A percentile compares a stretch with the other conserved stretches of the same genome.
Evolutionary conservation across 1,140 invertebrate species (phyloP).

Genomic region (Drosophila kepulauana): DNA sequence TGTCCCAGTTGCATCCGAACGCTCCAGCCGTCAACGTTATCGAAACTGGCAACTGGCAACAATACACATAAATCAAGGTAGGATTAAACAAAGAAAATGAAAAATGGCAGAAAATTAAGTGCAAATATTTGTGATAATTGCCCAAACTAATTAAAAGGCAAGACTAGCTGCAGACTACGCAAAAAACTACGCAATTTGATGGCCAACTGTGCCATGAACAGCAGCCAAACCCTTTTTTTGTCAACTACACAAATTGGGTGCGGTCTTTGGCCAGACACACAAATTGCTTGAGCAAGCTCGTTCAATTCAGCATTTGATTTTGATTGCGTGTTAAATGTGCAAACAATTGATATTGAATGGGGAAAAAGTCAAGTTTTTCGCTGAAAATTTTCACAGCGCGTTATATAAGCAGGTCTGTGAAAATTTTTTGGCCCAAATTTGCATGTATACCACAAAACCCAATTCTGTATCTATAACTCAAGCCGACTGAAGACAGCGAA

Average conservation of each 20-base stretch:
- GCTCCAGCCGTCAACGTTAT: slow-evolving; percentile 78
- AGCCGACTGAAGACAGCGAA: slow-evolving; percentile 35
- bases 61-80: slow-evolving; percentile 65
- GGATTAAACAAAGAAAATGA: slow-evolving; percentile 3
- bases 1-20: slow-evolving; percentile 84
- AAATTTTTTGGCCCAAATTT: slow-evolving; percentile 80
- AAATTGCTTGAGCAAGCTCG: slow-evolving; percentile 45
- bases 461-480: slow-evolving; percentile 83
- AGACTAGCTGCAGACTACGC: not conserved
- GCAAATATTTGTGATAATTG: slow-evolving; percentile 17
- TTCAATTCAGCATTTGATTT: slow-evolving; percentile 53
- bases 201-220: not conserved
- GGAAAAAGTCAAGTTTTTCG: slow-evolving; percentile 15
- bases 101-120: slow-evolving; percentile 14
- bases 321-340: slow-evolving; percentile 66
- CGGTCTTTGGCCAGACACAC: slow-evolving; percentile 50
- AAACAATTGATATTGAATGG: slow-evolving; percentile 40
- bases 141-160: slow-evolving; percentile 44
- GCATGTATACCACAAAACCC: slow-evolving; percentile 78
- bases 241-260: slow-evolving; percentile 47
- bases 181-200: not conserved
- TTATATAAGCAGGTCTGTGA: slow-evolving; percentile 68
- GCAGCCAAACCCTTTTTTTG: slow-evolving; percentile 48
- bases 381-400: slow-evolving; percentile 42
- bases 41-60: slow-evolving; percentile 52